Evolutionary conservation across 2,113 vertebrate genomes (phyloP).

Genomic region (Baryphthengus martii): DNA sequence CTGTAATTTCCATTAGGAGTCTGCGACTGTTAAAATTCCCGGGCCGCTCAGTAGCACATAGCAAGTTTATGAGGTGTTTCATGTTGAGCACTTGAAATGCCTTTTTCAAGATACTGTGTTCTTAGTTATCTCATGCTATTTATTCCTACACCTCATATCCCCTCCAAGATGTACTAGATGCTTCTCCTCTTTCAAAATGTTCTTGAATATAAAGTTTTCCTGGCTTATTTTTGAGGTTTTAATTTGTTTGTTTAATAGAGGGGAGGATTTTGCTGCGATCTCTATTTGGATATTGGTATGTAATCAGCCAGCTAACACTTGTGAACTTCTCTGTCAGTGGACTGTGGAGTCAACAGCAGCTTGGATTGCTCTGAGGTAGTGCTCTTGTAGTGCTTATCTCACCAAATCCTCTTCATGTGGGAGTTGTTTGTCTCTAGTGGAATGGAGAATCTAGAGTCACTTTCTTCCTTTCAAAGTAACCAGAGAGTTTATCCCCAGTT

Average conservation of each 20-base stretch:
- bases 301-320: neutral
- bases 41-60: fast-evolving
- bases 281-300: neutral
- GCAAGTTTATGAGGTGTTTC: neutral
- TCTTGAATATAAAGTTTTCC: neutral
- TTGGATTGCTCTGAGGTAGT: neutral
- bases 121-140: neutral
- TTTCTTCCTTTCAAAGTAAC: neutral
- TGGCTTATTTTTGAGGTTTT: neutral
- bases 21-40: neutral
- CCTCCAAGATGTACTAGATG: neutral
- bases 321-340: neutral
- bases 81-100: neutral
- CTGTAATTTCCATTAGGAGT: neutral
- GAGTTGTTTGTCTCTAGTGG: neutral
- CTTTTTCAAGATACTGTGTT: neutral
- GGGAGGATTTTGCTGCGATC: neutral
- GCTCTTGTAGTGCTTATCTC: neutral
- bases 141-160: neutral
- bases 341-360: neutral
- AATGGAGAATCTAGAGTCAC: neutral
- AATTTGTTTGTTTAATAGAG: neutral
- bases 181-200: neutral
- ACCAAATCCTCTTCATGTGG: neutral
- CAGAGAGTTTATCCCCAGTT: neutral